A percentile compares a stretch with the other conserved stretches of the same genome.
Evolutionary conservation across 2,888 invertebrate genomes (phyloP).

Genomic region (Hermaeophaga mercurialis): DNA sequence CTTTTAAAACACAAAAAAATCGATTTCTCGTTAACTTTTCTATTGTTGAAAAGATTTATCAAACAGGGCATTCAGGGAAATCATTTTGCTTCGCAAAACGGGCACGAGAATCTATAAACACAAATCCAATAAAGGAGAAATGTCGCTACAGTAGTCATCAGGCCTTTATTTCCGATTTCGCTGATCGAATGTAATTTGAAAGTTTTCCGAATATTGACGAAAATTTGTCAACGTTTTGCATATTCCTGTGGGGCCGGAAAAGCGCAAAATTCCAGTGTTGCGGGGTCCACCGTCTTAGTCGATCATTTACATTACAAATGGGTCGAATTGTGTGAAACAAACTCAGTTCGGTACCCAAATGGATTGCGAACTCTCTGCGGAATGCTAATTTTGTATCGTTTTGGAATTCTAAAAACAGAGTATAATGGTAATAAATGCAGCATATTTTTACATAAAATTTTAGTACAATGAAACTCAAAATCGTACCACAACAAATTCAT

Average conservation of each 20-base stretch:
- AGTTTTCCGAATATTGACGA: constrained; percentile 9
- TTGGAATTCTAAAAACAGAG: too few species aligned
- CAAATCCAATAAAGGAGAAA: constrained; percentile 9
- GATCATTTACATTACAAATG: constrained; percentile 17
- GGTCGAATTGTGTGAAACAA: constrained; percentile 4
- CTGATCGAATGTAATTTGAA: neutral
- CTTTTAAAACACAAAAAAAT: too few species aligned
- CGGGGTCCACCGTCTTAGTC: neutral
- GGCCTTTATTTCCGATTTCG: constrained; percentile 6
- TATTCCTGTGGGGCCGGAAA: constrained; percentile 1
- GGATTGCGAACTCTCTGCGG: neutral
- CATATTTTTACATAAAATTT: too few species aligned
- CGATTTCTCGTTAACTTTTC: too few species aligned
- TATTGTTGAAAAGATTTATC: neutral
- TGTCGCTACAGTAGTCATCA: constrained; percentile 7
- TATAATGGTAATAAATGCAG: too few species aligned
- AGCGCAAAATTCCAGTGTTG: neutral
- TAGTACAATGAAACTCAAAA: too few species aligned
- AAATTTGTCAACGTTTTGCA: constrained; percentile 10
- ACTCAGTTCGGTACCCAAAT: neutral
- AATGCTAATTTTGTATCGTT: constrained; percentile 4
- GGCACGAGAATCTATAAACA: neutral
- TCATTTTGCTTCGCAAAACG: neutral
- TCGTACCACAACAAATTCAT: too few species aligned
- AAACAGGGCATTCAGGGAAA: neutral